Conservation (phyloP, 92 coral and sea anemone species). For the Siderastrea radians region DNA sequence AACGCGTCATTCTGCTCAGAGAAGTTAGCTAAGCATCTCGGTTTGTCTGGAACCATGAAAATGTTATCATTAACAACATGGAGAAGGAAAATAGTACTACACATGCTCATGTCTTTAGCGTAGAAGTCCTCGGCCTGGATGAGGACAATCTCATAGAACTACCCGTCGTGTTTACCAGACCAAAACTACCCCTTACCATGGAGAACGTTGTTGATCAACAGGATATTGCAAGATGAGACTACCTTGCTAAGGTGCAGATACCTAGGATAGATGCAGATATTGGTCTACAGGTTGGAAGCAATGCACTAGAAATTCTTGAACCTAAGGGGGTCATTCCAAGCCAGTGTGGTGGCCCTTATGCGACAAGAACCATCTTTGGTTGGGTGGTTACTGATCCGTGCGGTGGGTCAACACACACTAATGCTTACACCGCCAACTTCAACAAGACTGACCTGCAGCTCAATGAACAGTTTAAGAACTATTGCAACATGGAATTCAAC, state of each 20-base stretch:
- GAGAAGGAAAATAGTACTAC: conserved; percentile 45
- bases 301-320: conserved; percentile 58
- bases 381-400: conserved; percentile 66
- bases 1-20: conserved; percentile 76
- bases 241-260: conserved; percentile 36
- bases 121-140: conserved; percentile 53
- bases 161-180: conserved; percentile 54
- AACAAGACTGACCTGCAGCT: conserved; percentile 31
- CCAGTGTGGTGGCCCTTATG: conserved; percentile 46
- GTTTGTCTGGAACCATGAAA: conserved; percentile 17
- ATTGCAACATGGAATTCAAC: conserved; percentile 67
- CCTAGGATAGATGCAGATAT: conserved; percentile 58
- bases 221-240: conserved; percentile 46
- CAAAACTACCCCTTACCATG: conserved; percentile 61
- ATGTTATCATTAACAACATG: conserved; percentile 69
- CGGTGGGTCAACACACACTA: not conserved
- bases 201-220: conserved; percentile 35
- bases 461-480: conserved; percentile 45
- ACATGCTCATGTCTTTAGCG: conserved; percentile 36
- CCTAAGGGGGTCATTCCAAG: conserved; percentile 54
- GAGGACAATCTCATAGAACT: conserved; percentile 42
- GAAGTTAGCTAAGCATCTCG: conserved; percentile 38
- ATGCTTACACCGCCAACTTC: conserved; percentile 50
- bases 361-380: conserved; percentile 47
- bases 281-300: conserved; percentile 57